phyloP scores from a whole-genome alignment of 2,888 invertebrate species.

The Rambutsinella grinnellia region DNA sequence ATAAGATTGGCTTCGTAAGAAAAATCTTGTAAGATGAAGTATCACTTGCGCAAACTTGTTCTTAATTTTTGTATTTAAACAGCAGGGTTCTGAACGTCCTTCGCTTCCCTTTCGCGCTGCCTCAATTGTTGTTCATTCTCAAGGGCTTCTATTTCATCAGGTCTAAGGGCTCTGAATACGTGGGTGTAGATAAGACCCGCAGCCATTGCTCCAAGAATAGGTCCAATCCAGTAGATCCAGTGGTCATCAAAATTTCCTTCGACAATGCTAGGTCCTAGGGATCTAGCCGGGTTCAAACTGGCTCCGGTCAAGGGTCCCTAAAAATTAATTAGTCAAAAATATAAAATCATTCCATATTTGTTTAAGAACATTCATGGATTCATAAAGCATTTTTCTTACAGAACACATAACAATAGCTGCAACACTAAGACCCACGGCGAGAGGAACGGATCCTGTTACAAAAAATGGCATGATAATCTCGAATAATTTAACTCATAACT shows the following conservation, averaged over 20 bases:
- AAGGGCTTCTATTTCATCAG: slow-evolving; percentile 61
- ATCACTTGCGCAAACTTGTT: background rate
- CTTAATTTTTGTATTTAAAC: slow-evolving; percentile 72
- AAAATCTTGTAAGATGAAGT: background rate
- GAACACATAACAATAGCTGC: slow-evolving; percentile 66
- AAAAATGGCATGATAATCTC: background rate
- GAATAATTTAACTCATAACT: background rate
- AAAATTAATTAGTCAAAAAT: background rate
- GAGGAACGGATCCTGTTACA: slow-evolving; percentile 69
- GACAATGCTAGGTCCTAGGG: slow-evolving; percentile 71
- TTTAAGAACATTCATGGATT: background rate
- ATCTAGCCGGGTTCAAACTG: slow-evolving; percentile 72
- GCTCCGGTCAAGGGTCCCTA: slow-evolving; percentile 71
- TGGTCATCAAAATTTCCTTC: slow-evolving; percentile 70
- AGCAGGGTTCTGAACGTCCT: slow-evolving; percentile 83
- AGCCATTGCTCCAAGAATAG: slow-evolving; percentile 71
- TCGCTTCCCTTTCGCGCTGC: slow-evolving; percentile 67
- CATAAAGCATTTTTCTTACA: slow-evolving; percentile 42
- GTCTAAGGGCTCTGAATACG: slow-evolving; percentile 56
- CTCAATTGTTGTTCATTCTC: slow-evolving; percentile 56
- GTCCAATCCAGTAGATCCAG: slow-evolving; percentile 91
- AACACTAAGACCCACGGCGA: slow-evolving; percentile 71
- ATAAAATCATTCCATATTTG: background rate
- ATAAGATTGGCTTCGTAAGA: background rate
- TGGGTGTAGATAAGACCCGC: slow-evolving; percentile 56